Conservation (phyloP, 2,113 vertebrate genomes). For the Alectura lathami region DNA sequence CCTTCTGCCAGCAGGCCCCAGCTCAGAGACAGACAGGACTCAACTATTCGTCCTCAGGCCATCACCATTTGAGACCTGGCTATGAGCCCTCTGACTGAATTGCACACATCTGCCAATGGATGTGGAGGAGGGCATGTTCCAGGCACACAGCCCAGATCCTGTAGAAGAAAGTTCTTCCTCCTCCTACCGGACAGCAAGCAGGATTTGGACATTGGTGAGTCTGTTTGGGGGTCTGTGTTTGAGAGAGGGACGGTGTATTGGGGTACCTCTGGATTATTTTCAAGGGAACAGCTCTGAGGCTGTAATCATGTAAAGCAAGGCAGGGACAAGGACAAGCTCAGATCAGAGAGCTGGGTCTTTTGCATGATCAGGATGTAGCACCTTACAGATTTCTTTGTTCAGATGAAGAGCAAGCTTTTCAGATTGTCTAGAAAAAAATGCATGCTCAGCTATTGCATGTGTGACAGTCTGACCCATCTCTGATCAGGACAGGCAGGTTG, state of each 20-base stretch:
- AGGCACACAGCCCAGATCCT: not conserved
- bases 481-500: not conserved
- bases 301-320: not conserved
- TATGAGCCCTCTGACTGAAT: not conserved
- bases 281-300: not conserved
- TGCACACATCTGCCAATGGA: not conserved
- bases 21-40: not conserved
- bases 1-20: not conserved
- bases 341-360: not conserved
- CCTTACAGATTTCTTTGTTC: not conserved
- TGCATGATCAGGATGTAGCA: not conserved
- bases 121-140: not conserved
- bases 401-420: not conserved
- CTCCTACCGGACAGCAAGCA: not conserved
- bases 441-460: not conserved
- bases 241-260: not conserved
- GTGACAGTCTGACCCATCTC: not conserved
- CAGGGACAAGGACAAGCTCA: not conserved
- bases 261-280: not conserved
- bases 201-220: not conserved
- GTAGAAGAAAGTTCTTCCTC: not conserved
- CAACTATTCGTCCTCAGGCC: not conserved
- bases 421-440: not conserved
- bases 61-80: not conserved
- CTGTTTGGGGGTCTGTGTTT: not conserved